These are phyloP conservation scores for Molorchus minor DNA, from an alignment of 2,888 invertebrate species.

Conservation along the genomic window DNA sequence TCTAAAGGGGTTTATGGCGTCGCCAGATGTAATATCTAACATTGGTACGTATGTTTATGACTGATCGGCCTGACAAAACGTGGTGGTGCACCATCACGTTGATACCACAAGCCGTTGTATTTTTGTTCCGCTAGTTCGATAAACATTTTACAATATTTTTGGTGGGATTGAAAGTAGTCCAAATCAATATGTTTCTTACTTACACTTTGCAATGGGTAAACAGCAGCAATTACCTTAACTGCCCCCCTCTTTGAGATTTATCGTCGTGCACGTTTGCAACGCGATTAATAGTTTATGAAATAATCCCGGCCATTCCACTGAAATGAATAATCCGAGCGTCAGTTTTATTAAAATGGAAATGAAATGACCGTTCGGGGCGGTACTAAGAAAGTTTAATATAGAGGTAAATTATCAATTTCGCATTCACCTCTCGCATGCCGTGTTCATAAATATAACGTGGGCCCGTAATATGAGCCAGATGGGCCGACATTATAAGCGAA, in stretches of 20 bases:
- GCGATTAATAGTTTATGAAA: neutral
- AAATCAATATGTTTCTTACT: too few relatives aligned
- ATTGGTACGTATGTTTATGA: too few relatives aligned
- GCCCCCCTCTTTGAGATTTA: too few relatives aligned
- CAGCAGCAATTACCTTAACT: too few relatives aligned
- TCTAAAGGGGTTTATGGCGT: neutral
- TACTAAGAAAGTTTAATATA: conserved; percentile 43
- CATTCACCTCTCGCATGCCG: conserved; percentile 59
- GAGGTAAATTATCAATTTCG: conserved; percentile 52
- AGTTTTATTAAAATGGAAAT: conserved; percentile 36
- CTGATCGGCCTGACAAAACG: too few relatives aligned
- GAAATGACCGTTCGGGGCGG: conserved; percentile 27
- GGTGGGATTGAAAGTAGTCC: too few relatives aligned
- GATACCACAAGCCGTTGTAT: too few relatives aligned
- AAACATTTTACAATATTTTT: too few relatives aligned
- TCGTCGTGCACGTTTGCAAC: neutral
- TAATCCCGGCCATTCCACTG: neutral
- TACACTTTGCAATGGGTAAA: too few relatives aligned
- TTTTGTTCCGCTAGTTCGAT: too few relatives aligned
- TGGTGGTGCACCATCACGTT: too few relatives aligned
- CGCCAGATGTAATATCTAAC: too few relatives aligned
- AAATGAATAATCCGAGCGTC: neutral
- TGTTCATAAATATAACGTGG: conserved; percentile 54
- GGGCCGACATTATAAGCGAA: conserved; percentile 53
- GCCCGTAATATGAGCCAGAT: conserved; percentile 57